phyloP scores from a whole-genome alignment of 2,113 vertebrate species.

The Mastomys coucha region DNA sequence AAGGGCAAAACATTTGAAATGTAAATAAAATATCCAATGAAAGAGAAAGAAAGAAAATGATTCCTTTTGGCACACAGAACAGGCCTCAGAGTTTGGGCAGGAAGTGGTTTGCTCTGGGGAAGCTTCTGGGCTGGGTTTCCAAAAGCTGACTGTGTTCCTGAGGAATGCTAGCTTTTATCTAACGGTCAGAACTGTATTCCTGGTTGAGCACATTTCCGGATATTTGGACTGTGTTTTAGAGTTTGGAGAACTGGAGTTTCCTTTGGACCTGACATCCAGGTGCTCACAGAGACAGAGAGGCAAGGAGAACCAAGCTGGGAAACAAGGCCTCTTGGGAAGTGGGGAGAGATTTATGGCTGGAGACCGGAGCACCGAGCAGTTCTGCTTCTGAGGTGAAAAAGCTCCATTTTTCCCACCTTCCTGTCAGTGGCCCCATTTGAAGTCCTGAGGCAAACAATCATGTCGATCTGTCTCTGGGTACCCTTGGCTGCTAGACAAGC shows the following conservation, averaged over 20 bases:
- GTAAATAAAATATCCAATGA: too few relatives aligned
- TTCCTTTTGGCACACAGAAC: background rate
- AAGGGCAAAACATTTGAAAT: too few relatives aligned
- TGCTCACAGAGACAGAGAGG: background rate
- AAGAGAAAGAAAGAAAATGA: background rate
- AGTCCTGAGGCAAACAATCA: background rate
- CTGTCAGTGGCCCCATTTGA: background rate
- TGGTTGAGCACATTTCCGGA: background rate
- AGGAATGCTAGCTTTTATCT: background rate
- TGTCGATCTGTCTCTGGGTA: background rate
- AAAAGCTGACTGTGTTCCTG: background rate
- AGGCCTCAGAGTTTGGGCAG: constrained; percentile 41
- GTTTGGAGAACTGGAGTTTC: background rate
- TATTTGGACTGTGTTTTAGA: background rate
- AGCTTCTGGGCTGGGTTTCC: constrained; percentile 4
- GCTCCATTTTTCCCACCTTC: background rate
- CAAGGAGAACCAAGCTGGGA: background rate
- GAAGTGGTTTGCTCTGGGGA: constrained; percentile 59
- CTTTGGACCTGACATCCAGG: background rate
- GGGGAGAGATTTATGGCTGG: accelerated
- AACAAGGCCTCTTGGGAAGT: background rate
- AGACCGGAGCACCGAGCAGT: background rate
- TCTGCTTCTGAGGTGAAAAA: background rate
- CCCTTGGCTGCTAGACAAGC: background rate
- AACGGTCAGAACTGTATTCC: background rate